Evolutionary conservation across 64 coral and sea anemone species (phyloP), one percentile per base, ranked within the genome.

Genomic region (Stylophora pistillata): DNA sequence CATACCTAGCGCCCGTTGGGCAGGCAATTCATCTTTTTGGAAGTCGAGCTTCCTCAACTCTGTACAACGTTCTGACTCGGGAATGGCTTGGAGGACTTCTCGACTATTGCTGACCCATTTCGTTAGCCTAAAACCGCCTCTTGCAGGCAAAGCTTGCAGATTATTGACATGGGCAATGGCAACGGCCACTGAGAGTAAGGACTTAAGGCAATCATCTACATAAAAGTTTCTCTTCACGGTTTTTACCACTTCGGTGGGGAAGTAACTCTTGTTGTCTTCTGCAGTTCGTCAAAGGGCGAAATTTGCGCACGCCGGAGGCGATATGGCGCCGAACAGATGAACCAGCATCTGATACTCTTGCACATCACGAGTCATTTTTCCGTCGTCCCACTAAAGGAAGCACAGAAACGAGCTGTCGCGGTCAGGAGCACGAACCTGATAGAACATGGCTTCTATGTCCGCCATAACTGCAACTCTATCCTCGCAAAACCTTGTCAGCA

Each of bases 111-210:
- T 91, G 31, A 91, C 28, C 90, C 75, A 92, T 71, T 92, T 87
- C 30, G 82, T 92, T 16, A 92, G 59, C 15, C 77, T 69, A 60
- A 92, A 92, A 87, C 90, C 90, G 31, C 82, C 90, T 79, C 83
- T 30, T 86, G 52, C 33, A 20, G 62, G 15, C 82, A 77, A 27
- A 92, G 53, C 25, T 61, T 72, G 76, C 82, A n/a, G n/a, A 74
- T 29, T 87, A 86, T 23, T 72, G 70, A 78, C 81, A 70, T 72
- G 91, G 33, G 13, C 30, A 13, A 87, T 68, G 25, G 87, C 87
- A 16, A 73, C 56, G 3, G 58, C 33, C 29, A 77, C 30, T 27
- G 72, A 65, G 23, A 81, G 56, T 6, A 91, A 71, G 15, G 81
- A 91, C 21, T 91, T 91, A 10, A 86, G 61, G 27, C 91, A 87